Percentiles rank a stretch among this genome's conserved stretches.
Conservation (phyloP, 2,113 vertebrate genomes). For the Antennarius striatus region DNA sequence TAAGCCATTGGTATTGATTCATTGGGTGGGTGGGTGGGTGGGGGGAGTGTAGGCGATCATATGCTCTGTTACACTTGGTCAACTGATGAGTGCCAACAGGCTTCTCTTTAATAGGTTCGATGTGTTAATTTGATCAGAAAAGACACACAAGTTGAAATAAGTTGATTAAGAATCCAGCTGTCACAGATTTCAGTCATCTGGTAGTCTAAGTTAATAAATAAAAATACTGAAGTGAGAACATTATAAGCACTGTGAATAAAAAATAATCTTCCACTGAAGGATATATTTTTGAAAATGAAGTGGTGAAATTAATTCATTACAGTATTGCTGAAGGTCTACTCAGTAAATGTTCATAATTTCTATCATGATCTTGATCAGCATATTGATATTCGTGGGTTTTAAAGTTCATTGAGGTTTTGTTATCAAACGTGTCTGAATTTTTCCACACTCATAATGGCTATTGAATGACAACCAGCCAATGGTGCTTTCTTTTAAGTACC, state of each 20-base stretch:
- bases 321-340: not conserved
- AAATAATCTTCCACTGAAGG: not conserved
- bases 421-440: too few species aligned
- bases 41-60: not conserved
- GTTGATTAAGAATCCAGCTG: constrained; percentile 30
- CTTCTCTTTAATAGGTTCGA: constrained; percentile 45
- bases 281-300: not conserved
- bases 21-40: not conserved
- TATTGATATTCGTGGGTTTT: too few species aligned
- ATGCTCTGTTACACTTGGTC: constrained; percentile 14
- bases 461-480: too few species aligned
- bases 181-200: constrained; percentile 1
- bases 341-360: not conserved
- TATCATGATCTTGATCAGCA: constrained; percentile 1
- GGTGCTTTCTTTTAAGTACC: too few species aligned
- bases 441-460: too few species aligned
- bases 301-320: not conserved
- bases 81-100: constrained; percentile 30
- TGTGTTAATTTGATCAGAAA: constrained; percentile 48
- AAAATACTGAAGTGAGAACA: constrained; percentile 8
- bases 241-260: not conserved
- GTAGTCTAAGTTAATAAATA: constrained; percentile 6
- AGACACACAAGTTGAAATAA: constrained; percentile 46
- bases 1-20: constrained; percentile 17
- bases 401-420: too few species aligned